Percentiles rank a stretch among this genome's conserved stretches.
phyloP scores from a whole-genome alignment of 2,888 invertebrate genomes.

The Aricia artaxerxes region DNA sequence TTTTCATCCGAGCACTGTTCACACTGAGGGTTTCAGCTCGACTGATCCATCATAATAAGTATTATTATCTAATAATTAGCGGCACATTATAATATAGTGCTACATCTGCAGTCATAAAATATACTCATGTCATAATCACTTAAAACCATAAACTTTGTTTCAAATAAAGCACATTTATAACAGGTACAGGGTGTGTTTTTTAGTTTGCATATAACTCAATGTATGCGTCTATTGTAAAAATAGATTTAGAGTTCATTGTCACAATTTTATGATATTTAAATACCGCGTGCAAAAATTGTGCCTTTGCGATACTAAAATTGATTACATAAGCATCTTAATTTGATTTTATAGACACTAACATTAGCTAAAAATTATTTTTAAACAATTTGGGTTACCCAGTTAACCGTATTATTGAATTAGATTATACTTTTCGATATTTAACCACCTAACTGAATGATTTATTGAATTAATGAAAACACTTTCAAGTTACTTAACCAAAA shows the following conservation, averaged over 20 bases:
- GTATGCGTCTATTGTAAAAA: background rate
- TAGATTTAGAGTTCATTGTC: slow-evolving; percentile 9
- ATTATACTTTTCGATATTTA: background rate
- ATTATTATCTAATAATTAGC: slow-evolving; percentile 33
- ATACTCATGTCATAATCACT: slow-evolving; percentile 18
- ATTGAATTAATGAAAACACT: background rate
- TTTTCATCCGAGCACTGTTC: slow-evolving; percentile 42
- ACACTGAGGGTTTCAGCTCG: slow-evolving; percentile 48
- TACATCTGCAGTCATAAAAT: slow-evolving; percentile 34
- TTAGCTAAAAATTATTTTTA: background rate
- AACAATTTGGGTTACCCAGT: background rate
- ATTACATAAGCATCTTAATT: background rate
- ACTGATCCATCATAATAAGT: slow-evolving; percentile 45
- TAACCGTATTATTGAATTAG: too few species aligned
- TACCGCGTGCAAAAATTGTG: slow-evolving; percentile 33
- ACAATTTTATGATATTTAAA: background rate
- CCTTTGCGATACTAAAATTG: background rate
- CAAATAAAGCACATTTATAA: slow-evolving; percentile 1
- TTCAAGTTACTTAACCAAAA: background rate
- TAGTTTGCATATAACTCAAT: background rate
- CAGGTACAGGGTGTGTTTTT: background rate
- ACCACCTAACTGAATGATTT: background rate
- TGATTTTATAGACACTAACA: background rate
- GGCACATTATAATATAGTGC: slow-evolving; percentile 34
- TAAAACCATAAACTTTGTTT: background rate